Conservation (phyloP, 2,113 vertebrate species). For the Mirounga angustirostris region DNA sequence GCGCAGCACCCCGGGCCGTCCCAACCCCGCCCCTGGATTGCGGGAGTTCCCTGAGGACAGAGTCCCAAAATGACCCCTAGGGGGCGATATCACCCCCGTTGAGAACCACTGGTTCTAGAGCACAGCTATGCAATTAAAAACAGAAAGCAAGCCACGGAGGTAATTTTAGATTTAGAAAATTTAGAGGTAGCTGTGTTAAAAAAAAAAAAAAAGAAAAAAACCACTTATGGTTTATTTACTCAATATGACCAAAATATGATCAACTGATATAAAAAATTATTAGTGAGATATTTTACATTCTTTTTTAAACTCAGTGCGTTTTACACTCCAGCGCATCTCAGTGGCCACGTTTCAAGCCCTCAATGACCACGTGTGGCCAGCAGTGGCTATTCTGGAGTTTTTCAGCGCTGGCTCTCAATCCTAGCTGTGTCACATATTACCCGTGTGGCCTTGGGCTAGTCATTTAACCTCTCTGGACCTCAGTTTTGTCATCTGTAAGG, state of each 20-base stretch:
- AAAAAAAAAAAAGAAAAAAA: slow-evolving; percentile 32
- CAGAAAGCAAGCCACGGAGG: neutral
- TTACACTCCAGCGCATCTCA: neutral
- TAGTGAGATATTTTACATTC: neutral
- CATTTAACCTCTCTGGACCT: neutral
- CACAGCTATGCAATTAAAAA: neutral
- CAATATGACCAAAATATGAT: neutral
- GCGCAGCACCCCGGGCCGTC: rapidly evolving
- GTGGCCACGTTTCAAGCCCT: neutral
- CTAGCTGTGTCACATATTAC: neutral
- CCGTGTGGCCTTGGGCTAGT: neutral
- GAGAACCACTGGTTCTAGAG: neutral
- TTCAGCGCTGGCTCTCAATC: neutral
- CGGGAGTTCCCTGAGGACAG: neutral
- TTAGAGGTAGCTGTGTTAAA: neutral
- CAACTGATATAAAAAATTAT: neutral
- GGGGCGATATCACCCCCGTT: neutral
- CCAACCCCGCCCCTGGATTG: neutral
- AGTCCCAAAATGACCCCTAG: slow-evolving; percentile 13
- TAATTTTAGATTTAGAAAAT: slow-evolving; percentile 49
- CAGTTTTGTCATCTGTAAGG: neutral
- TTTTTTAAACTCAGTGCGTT: neutral
- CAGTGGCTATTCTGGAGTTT: neutral
- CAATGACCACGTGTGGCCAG: neutral
- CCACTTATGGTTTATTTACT: slow-evolving; percentile 15